Conservation (phyloP, 2,797 vertebrate species). For the Epinephelus malabaricus region DNA sequence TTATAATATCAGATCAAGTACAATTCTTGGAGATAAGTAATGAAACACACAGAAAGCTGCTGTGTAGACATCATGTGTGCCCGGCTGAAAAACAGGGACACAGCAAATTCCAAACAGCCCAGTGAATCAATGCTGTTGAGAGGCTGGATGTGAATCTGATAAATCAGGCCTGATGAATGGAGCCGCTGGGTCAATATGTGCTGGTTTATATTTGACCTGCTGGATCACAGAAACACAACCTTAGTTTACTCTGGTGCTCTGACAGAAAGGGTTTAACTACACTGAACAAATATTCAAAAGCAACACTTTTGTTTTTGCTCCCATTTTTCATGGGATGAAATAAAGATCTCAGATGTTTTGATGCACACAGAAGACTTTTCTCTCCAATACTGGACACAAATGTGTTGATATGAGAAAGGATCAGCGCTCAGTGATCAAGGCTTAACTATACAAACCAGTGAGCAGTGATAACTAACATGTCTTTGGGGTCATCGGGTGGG, state of each 20-base stretch:
- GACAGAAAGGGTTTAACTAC: background rate
- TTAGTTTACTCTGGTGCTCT: background rate
- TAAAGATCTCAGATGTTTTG: too few species aligned
- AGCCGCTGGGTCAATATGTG: conserved; percentile 55
- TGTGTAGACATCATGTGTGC: background rate
- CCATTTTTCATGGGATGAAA: too few species aligned
- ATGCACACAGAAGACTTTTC: too few species aligned
- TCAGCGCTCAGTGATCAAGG: too few species aligned
- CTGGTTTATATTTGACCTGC: conserved; percentile 11
- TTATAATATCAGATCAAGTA: background rate
- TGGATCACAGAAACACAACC: conserved; percentile 17
- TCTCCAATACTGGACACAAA: too few species aligned
- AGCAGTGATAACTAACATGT: too few species aligned
- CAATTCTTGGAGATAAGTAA: background rate
- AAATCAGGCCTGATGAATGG: conserved; percentile 55
- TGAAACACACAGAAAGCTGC: background rate
- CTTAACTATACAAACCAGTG: too few species aligned
- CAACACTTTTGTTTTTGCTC: too few species aligned
- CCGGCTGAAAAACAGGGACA: conserved; percentile 17
- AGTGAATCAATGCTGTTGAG: conserved; percentile 60
- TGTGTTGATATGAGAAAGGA: too few species aligned
- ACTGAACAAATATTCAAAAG: too few species aligned
- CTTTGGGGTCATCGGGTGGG: too few species aligned
- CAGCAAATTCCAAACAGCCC: background rate
- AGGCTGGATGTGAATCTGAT: conserved; percentile 48